phyloP scores from a whole-genome alignment of 1,140 invertebrate species.

The Drosophila willistoni region DNA sequence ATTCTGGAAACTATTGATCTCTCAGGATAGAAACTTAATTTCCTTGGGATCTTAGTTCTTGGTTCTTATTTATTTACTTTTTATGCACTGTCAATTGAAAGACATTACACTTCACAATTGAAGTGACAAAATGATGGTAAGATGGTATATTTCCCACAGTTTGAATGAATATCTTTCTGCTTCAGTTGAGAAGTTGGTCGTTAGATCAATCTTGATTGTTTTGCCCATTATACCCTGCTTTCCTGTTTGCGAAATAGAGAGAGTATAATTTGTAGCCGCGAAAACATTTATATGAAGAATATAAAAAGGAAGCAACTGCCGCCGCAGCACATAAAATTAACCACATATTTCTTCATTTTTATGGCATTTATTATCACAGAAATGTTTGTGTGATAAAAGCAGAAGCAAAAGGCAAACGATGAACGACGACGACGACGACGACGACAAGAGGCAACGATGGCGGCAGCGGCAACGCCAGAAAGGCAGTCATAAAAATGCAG shows the following conservation, averaged over 20 bases:
- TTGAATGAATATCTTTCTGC: background rate
- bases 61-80: too few relatives aligned
- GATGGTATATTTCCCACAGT: background rate
- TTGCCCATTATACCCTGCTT: conserved; percentile 18
- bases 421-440: conserved; percentile 48
- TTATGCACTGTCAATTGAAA: too few relatives aligned
- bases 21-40: too few relatives aligned
- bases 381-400: conserved; percentile 82
- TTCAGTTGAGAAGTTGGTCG: background rate
- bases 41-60: too few relatives aligned
- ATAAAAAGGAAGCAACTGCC: conserved; percentile 67
- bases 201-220: conserved; percentile 12
- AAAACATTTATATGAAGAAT: conserved; percentile 76
- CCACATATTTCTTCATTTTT: conserved; percentile 82
- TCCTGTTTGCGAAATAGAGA: conserved; percentile 1
- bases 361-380: conserved; percentile 82
- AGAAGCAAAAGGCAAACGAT: conserved; percentile 71
- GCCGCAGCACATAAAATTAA: conserved; percentile 77
- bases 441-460: conserved; percentile 9
- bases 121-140: background rate
- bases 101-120: too few relatives aligned
- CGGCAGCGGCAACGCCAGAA: conserved; percentile 18
- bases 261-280: conserved; percentile 70
- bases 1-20: too few relatives aligned
- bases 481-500: conserved; percentile 80